Percentiles rank a stretch among this genome's conserved stretches.
phyloP scores from a whole-genome alignment of 2,797 vertebrate genomes.

The Melanotaenia maccullochi region DNA sequence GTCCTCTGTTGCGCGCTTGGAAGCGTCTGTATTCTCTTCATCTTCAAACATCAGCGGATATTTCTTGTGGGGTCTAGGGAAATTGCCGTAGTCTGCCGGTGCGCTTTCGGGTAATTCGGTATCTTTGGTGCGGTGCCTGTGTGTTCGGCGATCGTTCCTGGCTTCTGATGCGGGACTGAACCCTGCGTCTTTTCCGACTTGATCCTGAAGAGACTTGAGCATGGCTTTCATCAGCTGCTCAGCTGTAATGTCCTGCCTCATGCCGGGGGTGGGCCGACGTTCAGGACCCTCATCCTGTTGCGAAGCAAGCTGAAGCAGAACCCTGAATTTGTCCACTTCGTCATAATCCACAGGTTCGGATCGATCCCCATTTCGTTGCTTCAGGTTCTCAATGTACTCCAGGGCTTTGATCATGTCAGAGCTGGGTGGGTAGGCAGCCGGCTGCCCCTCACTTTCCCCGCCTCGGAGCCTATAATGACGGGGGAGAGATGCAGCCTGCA shows the following conservation, averaged over 20 bases:
- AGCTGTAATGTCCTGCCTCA: conserved; percentile 82
- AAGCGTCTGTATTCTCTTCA: conserved; percentile 86
- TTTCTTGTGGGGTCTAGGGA: conserved; percentile 87
- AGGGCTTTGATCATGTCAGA: conserved; percentile 96
- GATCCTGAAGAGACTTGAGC: conserved; percentile 87
- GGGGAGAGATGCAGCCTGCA: conserved; percentile 88
- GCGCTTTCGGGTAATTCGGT: conserved; percentile 78
- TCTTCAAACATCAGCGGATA: conserved; percentile 90
- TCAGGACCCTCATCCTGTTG: conserved; percentile 82
- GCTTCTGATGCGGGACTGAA: conserved; percentile 72
- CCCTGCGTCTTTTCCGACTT: conserved; percentile 85
- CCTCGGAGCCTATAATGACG: conserved; percentile 90
- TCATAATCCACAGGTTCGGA: conserved; percentile 87
- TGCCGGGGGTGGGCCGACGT: conserved; percentile 73
- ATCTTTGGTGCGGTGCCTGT: conserved; percentile 79
- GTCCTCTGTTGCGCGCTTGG: conserved; percentile 95
- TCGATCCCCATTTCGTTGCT: conserved; percentile 84
- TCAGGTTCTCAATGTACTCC: conserved; percentile 97
- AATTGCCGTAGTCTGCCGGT: conserved; percentile 85
- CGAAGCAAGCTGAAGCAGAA: conserved; percentile 85
- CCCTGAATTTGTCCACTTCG: conserved; percentile 82
- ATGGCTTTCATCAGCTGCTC: conserved; percentile 91
- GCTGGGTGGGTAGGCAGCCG: conserved; percentile 84
- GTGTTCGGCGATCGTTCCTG: conserved; percentile 80
- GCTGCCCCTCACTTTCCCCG: conserved; percentile 84